Evolutionary conservation across 2,113 vertebrate species (phyloP).

Genomic region (Cyphomyrus discorhynchus): DNA sequence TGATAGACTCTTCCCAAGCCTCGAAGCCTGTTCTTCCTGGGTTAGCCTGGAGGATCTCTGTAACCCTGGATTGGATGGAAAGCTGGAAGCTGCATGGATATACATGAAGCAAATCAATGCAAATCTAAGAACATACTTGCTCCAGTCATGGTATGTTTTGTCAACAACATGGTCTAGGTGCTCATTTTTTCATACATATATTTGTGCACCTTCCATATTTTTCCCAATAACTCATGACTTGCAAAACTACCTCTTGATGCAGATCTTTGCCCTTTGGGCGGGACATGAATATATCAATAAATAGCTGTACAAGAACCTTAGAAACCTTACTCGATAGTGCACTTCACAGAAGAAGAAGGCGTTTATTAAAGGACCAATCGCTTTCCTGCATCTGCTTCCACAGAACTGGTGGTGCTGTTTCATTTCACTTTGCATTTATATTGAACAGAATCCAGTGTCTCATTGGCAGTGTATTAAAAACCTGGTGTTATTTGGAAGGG

Average conservation of each 20-base stretch:
- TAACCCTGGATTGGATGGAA: neutral
- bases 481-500: neutral
- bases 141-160: neutral
- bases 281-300: neutral
- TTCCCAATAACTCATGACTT: neutral
- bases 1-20: neutral
- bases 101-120: neutral
- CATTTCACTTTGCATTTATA: constrained; percentile 10
- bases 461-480: neutral
- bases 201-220: neutral
- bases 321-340: neutral
- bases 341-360: neutral
- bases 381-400: neutral
- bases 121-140: neutral
- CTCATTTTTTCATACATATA: neutral
- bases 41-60: neutral
- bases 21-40: neutral
- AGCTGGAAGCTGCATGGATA: neutral
- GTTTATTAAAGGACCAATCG: neutral
- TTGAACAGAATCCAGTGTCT: neutral
- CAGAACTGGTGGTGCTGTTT: neutral
- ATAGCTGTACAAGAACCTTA: neutral
- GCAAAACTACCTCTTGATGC: neutral
- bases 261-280: neutral
- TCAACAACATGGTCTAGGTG: neutral